Conservation (phyloP, 2,113 vertebrate genomes). For the Ibidorhyncha struthersii region DNA sequence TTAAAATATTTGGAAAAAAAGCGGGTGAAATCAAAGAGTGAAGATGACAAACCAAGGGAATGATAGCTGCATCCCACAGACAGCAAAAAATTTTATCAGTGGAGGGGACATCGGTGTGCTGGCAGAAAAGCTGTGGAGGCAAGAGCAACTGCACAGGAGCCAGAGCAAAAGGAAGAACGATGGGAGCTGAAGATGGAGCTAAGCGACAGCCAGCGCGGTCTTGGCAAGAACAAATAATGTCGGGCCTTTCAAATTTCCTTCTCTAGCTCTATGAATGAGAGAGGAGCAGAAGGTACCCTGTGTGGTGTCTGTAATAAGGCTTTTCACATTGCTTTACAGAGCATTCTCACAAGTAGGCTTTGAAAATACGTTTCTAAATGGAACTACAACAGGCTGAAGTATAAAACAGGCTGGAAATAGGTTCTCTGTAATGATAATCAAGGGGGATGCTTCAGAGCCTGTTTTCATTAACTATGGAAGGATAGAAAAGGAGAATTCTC, state of each 20-base stretch:
- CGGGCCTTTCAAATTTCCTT: not conserved
- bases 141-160: not conserved
- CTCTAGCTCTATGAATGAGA: not conserved
- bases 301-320: not conserved
- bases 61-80: not conserved
- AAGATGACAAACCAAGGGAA: not conserved
- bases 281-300: not conserved
- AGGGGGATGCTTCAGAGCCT: not conserved
- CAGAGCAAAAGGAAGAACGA: not conserved
- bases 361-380: not conserved
- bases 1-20: not conserved
- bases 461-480: not conserved
- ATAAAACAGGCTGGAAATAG: not conserved
- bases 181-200: not conserved
- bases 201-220: accelerated
- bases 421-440: not conserved
- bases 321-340: not conserved
- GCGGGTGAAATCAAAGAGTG: not conserved
- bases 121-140: not conserved
- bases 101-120: not conserved
- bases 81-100: not conserved
- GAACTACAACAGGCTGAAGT: not conserved
- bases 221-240: not conserved
- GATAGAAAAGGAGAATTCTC: not conserved
- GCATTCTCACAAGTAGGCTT: not conserved